Base-by-base conservation (phyloP, 2,888 invertebrate genomes). In the Lumbricus terrestris region DNA sequence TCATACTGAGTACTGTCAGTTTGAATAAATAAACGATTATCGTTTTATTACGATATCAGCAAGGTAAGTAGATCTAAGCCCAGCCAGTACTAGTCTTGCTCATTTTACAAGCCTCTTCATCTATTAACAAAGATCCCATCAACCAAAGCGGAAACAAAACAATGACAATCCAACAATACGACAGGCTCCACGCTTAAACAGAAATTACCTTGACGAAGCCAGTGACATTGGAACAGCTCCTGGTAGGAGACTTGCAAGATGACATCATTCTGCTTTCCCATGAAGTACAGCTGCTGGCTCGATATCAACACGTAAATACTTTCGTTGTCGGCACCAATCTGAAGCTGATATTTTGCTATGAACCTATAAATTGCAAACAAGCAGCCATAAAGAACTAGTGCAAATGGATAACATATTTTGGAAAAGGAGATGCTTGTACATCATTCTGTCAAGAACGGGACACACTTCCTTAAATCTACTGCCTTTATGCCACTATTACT, bases 221-320 rank as follows among this genome's bases (percentile, higher is more conserved):
- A 92, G 83, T 92, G 91, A 91, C 94, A 94, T 88, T 92, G 90
- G 38, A 92, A 91, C 34, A 95, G 93, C 88, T 94, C 92, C 16
- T 92, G 91, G 91, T 94, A 94, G 33, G 93, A 92, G 88, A 94
- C 94, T 69, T 93, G 92, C n/a, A 95, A 92, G n/a, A 95, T 93
- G 54, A 95, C 92, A 33, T 35, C 40, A 90, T 93, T 94, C 82
- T 94, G 94, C 29, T 88, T 90, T 34, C 96, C 96, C 93, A 97
- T 96, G 93, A 97, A 97, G 92, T 97, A 96, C 90, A 97, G 96
- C 93, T 96, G 96, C 92, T 96, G 96, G 94, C 96, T 97, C 83
- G 97, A 97, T 88, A 97, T 96, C 92, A 98, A 96, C 92, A 97
- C 97, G 93, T 97, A 96, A 93, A 98, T 96, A n/a, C 92, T 92